These are phyloP conservation scores for Oryzias dopingdopingensis DNA, from an alignment of 2,797 vertebrate genomes.

Conservation along the genomic window DNA sequence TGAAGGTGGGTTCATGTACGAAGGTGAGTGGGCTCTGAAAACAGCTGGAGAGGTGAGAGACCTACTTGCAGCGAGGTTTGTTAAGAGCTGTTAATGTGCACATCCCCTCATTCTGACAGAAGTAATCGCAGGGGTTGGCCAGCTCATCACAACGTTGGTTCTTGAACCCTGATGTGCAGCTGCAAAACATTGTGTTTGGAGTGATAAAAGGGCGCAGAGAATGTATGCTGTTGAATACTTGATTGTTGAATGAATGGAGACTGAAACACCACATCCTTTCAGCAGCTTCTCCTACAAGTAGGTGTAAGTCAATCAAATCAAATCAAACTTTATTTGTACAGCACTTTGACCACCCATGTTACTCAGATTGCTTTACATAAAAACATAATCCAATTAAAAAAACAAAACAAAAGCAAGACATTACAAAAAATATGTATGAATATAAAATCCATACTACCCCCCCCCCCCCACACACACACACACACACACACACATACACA, in stretches of 20 bases:
- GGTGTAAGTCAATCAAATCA: conserved; percentile 18
- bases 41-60: conserved; percentile 75
- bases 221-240: conserved; percentile 46
- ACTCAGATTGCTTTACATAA: too few species aligned
- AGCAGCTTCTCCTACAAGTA: conserved; percentile 29
- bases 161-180: conserved; percentile 99
- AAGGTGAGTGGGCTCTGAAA: conserved; percentile 62
- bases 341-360: too few species aligned
- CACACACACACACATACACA: too few species aligned
- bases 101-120: conserved; percentile 99
- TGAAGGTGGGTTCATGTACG: conserved; percentile 47
- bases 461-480: too few species aligned
- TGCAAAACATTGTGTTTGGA: conserved; percentile 87
- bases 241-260: conserved; percentile 40
- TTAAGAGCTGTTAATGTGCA: conserved; percentile 99
- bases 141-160: conserved; percentile 99
- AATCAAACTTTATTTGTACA: too few species aligned
- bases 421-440: too few species aligned
- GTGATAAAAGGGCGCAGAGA: conserved; percentile 65
- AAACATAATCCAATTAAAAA: not conserved
- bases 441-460: too few species aligned
- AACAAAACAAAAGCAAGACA: conserved; percentile 14
- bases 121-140: conserved; percentile 99
- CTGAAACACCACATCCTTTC: conserved; percentile 36
- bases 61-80: conserved; percentile 99